Conservation (phyloP, 2,113 vertebrate species). For the Limanda limanda region DNA sequence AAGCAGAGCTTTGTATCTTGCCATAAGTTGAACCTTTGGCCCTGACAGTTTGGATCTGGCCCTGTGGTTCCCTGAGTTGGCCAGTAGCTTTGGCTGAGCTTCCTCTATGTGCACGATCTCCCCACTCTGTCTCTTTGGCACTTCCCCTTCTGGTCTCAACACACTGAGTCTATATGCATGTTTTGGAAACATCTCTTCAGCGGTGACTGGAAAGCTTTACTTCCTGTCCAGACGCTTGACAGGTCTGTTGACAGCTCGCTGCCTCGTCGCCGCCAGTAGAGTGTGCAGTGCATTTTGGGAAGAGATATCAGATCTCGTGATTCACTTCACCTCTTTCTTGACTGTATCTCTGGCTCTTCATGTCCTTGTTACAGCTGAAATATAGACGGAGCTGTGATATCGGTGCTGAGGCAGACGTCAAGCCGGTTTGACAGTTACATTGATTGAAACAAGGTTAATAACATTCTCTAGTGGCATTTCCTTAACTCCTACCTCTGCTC, state of each 20-base stretch:
- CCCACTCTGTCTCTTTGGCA: slow-evolving; percentile 40
- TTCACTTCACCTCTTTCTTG: slow-evolving; percentile 49
- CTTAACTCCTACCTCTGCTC: slow-evolving; percentile 25
- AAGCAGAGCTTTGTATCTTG: too few relatives aligned
- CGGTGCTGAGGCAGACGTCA: neutral
- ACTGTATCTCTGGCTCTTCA: slow-evolving; percentile 2
- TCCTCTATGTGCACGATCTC: slow-evolving; percentile 23
- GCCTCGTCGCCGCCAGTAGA: slow-evolving; percentile 5
- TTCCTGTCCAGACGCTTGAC: slow-evolving; percentile 51
- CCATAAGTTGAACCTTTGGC: neutral
- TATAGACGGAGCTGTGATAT: slow-evolving; percentile 12
- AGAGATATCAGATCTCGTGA: slow-evolving; percentile 38
- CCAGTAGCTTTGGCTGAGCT: slow-evolving; percentile 37
- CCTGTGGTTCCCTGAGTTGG: slow-evolving; percentile 20
- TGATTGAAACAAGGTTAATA: slow-evolving; percentile 22
- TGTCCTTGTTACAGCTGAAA: slow-evolving; percentile 6
- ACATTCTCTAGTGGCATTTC: slow-evolving; percentile 18
- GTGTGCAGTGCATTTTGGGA: slow-evolving; percentile 53
- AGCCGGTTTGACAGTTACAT: slow-evolving; percentile 9
- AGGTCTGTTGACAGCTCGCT: slow-evolving; percentile 44
- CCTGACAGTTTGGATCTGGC: slow-evolving; percentile 19
- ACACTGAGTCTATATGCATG: slow-evolving; percentile 44
- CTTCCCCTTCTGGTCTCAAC: slow-evolving; percentile 50
- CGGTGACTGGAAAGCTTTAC: slow-evolving; percentile 54
- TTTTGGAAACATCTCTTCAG: slow-evolving; percentile 68